These are phyloP conservation scores for Monomorium pharaonis DNA, from an alignment of 1,140 invertebrate genomes.

Conservation along the genomic window DNA sequence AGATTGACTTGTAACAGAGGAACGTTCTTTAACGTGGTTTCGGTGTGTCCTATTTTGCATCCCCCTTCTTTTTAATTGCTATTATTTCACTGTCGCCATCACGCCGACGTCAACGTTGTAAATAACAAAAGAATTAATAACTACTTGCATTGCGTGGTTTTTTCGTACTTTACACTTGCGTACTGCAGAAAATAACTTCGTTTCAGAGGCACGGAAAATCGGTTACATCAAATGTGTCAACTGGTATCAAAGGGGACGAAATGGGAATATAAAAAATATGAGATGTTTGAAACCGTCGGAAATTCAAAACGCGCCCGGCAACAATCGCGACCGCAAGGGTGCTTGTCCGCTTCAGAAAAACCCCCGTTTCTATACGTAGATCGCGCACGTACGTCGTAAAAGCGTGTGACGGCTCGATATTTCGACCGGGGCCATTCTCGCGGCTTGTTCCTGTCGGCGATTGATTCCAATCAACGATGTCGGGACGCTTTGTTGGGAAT, in stretches of 20 bases:
- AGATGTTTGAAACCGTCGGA: slow-evolving; percentile 33
- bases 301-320: slow-evolving; percentile 13
- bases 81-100: slow-evolving; percentile 13
- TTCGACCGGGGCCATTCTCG: slow-evolving; percentile 36
- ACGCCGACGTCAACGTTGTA: neutral
- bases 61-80: neutral
- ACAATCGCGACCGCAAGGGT: slow-evolving; percentile 50
- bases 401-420: slow-evolving; percentile 64
- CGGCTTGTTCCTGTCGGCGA: slow-evolving; percentile 34
- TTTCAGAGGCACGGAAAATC: slow-evolving; percentile 7
- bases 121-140: slow-evolving; percentile 25
- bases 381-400: slow-evolving; percentile 46
- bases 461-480: slow-evolving; percentile 71
- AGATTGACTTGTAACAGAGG: slow-evolving; percentile 5
- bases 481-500: slow-evolving; percentile 45
- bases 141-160: neutral
- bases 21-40: neutral
- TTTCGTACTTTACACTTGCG: neutral
- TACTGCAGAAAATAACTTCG: slow-evolving; percentile 15
- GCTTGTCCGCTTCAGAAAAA: slow-evolving; percentile 28
- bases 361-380: slow-evolving; percentile 46
- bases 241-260: slow-evolving; percentile 13
- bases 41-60: neutral
- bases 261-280: slow-evolving; percentile 39
- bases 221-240: slow-evolving; percentile 40